Base-by-base conservation (phyloP, 2,797 vertebrate species). In the Cirrhinus molitorella region DNA sequence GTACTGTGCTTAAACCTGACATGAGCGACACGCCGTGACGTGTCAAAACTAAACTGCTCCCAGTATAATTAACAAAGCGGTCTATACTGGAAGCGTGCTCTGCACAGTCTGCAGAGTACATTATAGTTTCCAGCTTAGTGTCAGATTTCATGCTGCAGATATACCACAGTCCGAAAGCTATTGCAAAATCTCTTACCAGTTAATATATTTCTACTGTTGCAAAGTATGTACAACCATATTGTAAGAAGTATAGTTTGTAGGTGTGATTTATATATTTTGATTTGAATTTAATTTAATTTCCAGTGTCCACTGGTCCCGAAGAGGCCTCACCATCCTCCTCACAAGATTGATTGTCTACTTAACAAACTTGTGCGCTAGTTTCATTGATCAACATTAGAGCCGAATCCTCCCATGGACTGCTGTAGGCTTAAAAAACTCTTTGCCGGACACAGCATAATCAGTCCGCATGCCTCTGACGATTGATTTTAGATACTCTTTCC, bases 401-500 rank as follows among this genome's bases (percentile, higher is more conserved):
- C 45, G 59, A 86, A 81, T 79, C 77, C 85, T 83, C 85, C 67
- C 72, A 51, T 80, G 81, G 63, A 84, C 61, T 37, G 31, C 40
- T 72, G 59, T 61, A 59, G 73, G 78, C 84, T 85, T 87, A 83
- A 87, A 85, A 85, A 83, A 80, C 80, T 77, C 77, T 63, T 51
- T 81, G 63, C 71, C 23, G 55, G 81, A 67, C 70, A 47, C 55
- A 34, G 59, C 80, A 80, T 85, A 85, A 89, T 90, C 83, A 87
- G 73, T 80, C 84, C 17, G 34, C 47, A 57, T 59, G 63, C 70
- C 77, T 84, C 59, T 76, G 65, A 49, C 78, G n/a, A 90, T 89
- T 83, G 86, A 91, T 90, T 89, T 86, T 75, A 76, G 70, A 87
- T 88, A 49, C 63, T 57, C 40, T 83, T 87, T 61, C 65, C 57